phyloP scores from a whole-genome alignment of 2,113 vertebrate species.

The Platycercus adscitus region DNA sequence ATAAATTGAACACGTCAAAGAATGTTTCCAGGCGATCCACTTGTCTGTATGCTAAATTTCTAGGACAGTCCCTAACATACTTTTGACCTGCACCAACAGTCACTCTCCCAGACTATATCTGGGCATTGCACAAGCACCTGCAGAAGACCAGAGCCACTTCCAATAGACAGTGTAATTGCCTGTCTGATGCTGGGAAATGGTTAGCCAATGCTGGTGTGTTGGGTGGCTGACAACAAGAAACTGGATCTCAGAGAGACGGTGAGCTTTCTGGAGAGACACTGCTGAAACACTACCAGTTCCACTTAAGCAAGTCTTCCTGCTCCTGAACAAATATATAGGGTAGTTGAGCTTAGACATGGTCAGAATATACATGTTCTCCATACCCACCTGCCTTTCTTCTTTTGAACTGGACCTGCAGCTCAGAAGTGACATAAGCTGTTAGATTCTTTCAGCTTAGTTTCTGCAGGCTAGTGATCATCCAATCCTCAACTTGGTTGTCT shows the following conservation, averaged over 20 bases:
- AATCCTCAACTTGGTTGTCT: background rate
- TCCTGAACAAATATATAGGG: background rate
- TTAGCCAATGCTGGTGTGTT: background rate
- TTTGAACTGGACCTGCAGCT: background rate
- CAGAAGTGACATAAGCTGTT: background rate
- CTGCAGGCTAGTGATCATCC: background rate
- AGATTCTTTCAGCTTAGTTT: background rate
- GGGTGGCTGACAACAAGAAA: background rate
- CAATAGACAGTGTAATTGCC: background rate
- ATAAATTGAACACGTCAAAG: background rate
- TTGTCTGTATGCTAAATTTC: background rate
- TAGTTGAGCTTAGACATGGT: background rate
- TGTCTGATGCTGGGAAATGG: rapidly evolving
- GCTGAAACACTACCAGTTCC: background rate
- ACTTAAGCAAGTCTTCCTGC: background rate
- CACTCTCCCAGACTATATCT: background rate
- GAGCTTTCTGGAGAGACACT: background rate
- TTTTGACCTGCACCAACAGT: background rate
- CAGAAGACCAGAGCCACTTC: background rate
- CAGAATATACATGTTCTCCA: background rate
- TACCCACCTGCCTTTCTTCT: background rate
- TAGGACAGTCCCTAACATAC: background rate
- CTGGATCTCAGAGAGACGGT: background rate
- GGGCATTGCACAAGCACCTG: background rate
- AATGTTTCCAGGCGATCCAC: background rate